phyloP scores from a whole-genome alignment of 2,113 vertebrate genomes.

The Grus americana region DNA sequence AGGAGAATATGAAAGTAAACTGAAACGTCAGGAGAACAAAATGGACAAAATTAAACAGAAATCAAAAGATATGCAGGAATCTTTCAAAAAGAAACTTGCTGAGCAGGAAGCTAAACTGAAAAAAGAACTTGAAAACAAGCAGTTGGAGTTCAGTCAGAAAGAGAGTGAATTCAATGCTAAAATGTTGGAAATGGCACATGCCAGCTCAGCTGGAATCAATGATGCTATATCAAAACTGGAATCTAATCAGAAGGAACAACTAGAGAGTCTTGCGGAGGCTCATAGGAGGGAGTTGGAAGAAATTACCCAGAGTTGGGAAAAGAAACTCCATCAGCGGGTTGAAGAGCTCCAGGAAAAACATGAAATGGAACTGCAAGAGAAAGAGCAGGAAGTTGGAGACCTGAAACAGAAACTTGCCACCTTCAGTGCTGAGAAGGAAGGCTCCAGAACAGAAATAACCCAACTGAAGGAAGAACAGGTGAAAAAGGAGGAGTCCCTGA shows the following conservation, averaged over 20 bases:
- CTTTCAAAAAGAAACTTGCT: conserved; percentile 85
- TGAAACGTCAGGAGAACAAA: conserved; percentile 86
- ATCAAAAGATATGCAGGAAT: conserved; percentile 88
- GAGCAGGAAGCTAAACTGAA: conserved; percentile 88
- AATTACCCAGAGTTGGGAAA: conserved; percentile 74
- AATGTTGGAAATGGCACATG: conserved; percentile 86
- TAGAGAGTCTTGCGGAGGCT: conserved; percentile 76
- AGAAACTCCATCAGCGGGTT: conserved; percentile 79
- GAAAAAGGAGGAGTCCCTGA: conserved; percentile 75
- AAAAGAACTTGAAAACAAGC: conserved; percentile 86
- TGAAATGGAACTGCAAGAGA: conserved; percentile 79
- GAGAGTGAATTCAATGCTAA: conserved; percentile 87
- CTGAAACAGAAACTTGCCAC: conserved; percentile 75
- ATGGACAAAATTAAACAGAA: conserved; percentile 88
- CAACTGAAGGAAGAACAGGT: conserved; percentile 79
- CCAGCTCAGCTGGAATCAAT: conserved; percentile 83
- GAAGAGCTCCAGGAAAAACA: conserved; percentile 84
- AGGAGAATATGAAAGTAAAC: conserved; percentile 83
- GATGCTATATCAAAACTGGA: conserved; percentile 85
- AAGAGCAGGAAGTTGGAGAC: conserved; percentile 80
- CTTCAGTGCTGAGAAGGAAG: conserved; percentile 77
- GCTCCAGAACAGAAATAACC: conserved; percentile 66
- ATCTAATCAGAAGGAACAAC: conserved; percentile 85
- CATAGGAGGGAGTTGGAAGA: conserved; percentile 79
- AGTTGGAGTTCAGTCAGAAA: conserved; percentile 84